Base-by-base conservation (phyloP, 1,140 invertebrate genomes). In the Linepithema humile region DNA sequence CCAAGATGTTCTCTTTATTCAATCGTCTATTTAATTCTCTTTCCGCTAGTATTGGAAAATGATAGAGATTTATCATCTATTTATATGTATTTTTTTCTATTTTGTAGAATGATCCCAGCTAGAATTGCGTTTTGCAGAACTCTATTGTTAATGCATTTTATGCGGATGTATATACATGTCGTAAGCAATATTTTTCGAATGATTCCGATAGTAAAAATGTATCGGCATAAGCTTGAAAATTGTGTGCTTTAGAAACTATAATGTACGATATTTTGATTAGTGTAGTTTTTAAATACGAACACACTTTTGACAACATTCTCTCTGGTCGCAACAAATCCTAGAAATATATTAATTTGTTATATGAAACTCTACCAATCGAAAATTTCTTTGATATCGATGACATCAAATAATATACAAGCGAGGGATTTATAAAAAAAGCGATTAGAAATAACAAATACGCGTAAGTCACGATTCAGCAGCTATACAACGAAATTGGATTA, bases 61-160 rank as follows among this genome's bases (percentile, higher is more conserved):
- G 48, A 70, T 80, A 70, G 70, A 55, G 48, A 80, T 80, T 70
- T 80, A 80, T 70, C 17, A 35, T 32, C 38, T 40, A 69, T 40
- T 69, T 67, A 69, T 32, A 53, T 10, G n/a, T n/a, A n/a, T n/a
- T n/a, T n/a, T n/a, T n/a, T n/a, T n/a, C n/a, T n/a, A n/a, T 17
- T 40, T 40, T 29, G 23, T 20, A 10, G 10, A 26, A 55, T 29
- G 75, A 55, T 69, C 17, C 29, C 12, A 29, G 23, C 29, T n/a
- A 1, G 23, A 29, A 26, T 7, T 3, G 12, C 23, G 10, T 20
- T 32, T 3, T 20, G 40, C 7, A 29, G 45, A 64, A 67, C 62
- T 26, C 50, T 45, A 26, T 23, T 40, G 20, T 53, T 10, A 29
- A 67, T 40, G 17, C 55, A 53, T 55, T 78, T 53, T 40, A 48